These are phyloP conservation scores for Loripinus fragilis DNA, from an alignment of 2,888 invertebrate genomes.

Conservation along the genomic window DNA sequence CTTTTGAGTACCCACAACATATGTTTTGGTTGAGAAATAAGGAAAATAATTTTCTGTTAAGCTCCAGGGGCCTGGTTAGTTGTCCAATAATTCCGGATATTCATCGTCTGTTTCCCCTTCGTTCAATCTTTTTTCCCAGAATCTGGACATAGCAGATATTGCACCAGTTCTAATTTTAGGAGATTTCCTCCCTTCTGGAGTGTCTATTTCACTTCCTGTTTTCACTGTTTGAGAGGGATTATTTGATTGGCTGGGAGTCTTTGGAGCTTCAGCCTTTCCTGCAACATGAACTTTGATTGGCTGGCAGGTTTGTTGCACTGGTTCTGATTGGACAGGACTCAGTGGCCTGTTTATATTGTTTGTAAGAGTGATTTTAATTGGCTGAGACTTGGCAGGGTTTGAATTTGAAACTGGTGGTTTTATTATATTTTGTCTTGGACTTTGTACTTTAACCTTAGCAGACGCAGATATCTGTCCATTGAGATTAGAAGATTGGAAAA, in stretches of 20 bases:
- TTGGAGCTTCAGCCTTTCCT: conserved; percentile 27
- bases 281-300: conserved; percentile 52
- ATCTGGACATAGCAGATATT: conserved; percentile 75
- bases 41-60: no score
- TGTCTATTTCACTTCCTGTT: conserved; percentile 44
- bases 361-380: conserved; percentile 45
- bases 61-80: conserved; percentile 26
- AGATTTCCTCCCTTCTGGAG: conserved; percentile 53
- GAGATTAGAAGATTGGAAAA: conserved; percentile 42
- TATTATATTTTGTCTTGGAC: background rate
- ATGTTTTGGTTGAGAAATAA: no score
- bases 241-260: conserved; percentile 44
- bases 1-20: no score
- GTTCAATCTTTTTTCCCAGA: conserved; percentile 74
- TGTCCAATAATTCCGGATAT: conserved; percentile 72
- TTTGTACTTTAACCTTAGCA: background rate
- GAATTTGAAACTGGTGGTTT: background rate
- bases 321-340: conserved; percentile 40
- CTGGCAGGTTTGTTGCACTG: conserved; percentile 11
- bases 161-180: conserved; percentile 71
- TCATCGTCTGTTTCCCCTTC: conserved; percentile 62
- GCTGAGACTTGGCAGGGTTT: conserved; percentile 3
- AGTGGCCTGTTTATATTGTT: conserved; percentile 49
- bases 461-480: background rate
- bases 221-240: conserved; percentile 27